Base-by-base conservation (phyloP, 2,888 invertebrate species). In the Zele albiditarsus region DNA sequence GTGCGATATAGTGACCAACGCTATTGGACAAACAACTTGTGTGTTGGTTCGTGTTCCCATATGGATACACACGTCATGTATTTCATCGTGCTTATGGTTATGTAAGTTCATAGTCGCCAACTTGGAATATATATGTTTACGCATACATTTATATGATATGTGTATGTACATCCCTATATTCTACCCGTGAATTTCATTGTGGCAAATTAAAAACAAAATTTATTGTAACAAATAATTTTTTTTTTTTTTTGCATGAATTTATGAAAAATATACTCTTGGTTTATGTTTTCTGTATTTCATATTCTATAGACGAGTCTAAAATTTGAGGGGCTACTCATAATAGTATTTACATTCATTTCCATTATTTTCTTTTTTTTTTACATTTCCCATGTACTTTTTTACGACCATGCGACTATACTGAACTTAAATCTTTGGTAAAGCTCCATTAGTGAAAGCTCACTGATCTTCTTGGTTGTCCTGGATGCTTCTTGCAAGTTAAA, bases 1-100 rank as follows among this genome's bases (percentile, higher is more conserved):
- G 85, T 81, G 71, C 80, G 76, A 81, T 82, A 82, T 82, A 81
- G 82, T 77, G 80, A 80, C 78, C 79, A 79, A 81, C 74, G 78
- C 75, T 20, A 53, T 72, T 80, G 77, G 75, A 80, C 77, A 78
- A 78, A 77, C 79, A 53, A 53, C 53, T 53, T 53, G 53, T 53
- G 20, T 53, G 53, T 53, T 53, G 6, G 20, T 42, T 10, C 10
- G 42, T 68, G 71, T 71, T 68, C 74, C 73, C 53, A 68, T 63
- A 42, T 71, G 62, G 28, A 46, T 70, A 75, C 53, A 53, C 53
- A 53, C 53, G 53, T 53, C 53, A 53, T 53, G 53, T 53, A 53
- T 53, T n/a, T 53, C 53, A 53, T 53, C n/a, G 53, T 46, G 70
- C 60, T 71, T 62, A 71, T 71, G 60, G 70, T 28, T 53, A 53